Conservation (phyloP, 2,113 vertebrate species). For the Caracal caracal region DNA sequence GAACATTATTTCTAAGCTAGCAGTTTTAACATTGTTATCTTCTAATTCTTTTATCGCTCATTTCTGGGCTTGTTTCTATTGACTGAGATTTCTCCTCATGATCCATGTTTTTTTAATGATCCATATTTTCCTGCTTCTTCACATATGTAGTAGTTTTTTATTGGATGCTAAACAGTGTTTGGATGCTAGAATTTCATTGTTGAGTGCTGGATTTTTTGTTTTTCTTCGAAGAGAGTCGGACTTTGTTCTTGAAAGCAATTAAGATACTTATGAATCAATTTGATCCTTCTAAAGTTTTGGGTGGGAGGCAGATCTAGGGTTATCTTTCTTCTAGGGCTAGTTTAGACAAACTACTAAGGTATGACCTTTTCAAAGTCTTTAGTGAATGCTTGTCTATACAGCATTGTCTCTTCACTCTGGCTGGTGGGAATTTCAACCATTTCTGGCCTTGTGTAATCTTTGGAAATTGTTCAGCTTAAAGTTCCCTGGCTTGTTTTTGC, state of each 20-base stretch:
- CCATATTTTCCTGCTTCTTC: neutral
- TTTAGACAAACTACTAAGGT: neutral
- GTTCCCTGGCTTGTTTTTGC: neutral
- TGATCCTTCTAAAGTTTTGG: neutral
- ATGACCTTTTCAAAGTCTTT: neutral
- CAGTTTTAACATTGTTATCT: neutral
- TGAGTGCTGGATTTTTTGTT: neutral
- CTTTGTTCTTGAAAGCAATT: neutral
- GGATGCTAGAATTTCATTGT: neutral
- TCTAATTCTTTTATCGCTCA: neutral
- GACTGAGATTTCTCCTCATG: neutral
- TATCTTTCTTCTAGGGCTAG: neutral
- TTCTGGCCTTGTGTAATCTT: neutral
- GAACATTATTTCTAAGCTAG: neutral
- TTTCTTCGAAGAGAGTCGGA: constrained; percentile 3
- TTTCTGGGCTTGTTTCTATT: neutral
- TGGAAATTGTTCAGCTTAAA: neutral
- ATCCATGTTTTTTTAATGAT: neutral
- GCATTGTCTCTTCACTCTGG: neutral
- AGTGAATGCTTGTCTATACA: neutral
- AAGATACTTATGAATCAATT: neutral
- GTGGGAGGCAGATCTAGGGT: neutral
- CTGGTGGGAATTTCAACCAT: neutral
- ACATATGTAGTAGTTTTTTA: neutral
- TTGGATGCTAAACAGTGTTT: neutral